Percentiles rank a stretch among this genome's conserved stretches.
Conservation (phyloP, 1,140 invertebrate species). For the Lepidurus apus region DNA sequence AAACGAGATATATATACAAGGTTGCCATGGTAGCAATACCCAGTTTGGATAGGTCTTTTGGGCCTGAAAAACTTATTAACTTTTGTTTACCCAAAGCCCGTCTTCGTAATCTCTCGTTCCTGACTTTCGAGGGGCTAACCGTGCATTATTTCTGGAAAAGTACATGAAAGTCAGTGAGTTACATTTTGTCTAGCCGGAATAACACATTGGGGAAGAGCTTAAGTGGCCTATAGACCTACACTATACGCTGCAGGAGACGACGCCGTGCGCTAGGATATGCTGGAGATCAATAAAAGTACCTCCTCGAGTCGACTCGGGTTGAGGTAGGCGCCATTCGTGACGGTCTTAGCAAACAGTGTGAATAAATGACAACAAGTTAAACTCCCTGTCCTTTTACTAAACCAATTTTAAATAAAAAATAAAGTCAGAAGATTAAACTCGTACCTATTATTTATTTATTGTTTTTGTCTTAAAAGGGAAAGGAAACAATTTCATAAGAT, state of each 20-base stretch:
- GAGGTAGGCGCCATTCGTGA: constrained; percentile 9
- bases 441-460: no score
- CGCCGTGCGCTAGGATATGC: neutral
- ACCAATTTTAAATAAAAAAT: neutral
- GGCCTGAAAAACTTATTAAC: neutral
- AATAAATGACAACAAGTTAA: neutral
- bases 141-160: neutral
- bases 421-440: no score
- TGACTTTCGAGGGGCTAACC: neutral
- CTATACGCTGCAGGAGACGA: neutral
- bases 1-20: neutral
- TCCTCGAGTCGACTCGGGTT: constrained; percentile 9
- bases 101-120: neutral
- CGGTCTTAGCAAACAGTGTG: neutral
- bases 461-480: no score
- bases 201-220: neutral
- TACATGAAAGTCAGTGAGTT: neutral
- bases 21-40: neutral
- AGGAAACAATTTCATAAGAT: no score
- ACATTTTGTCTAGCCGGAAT: neutral
- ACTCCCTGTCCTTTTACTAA: neutral
- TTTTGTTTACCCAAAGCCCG: neutral
- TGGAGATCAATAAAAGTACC: constrained; percentile 10
- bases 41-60: neutral
- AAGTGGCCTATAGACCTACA: neutral